phyloP scores from a whole-genome alignment of 2,888 invertebrate genomes.

The Eugnorisma glareosa region DNA sequence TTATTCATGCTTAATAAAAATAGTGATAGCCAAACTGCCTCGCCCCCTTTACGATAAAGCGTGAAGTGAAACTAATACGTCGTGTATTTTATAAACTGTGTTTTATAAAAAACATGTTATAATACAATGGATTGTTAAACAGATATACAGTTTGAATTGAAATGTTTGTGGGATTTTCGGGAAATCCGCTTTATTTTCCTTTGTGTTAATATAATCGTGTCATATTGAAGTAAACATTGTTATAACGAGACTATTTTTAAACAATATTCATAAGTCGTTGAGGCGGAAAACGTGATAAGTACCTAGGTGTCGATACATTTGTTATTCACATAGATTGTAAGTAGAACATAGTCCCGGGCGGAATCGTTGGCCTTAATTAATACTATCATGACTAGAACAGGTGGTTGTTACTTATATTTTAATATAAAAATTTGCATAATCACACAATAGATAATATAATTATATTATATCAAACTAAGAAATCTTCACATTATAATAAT shows the following conservation, averaged over 20 bases:
- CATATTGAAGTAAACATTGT: constrained; percentile 40
- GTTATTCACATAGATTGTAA: constrained; percentile 53
- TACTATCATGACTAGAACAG: constrained; percentile 63
- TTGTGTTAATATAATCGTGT: constrained; percentile 28
- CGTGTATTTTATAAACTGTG: constrained; percentile 54
- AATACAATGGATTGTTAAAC: constrained; percentile 47
- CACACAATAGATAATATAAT: constrained; percentile 58
- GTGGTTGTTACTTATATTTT: constrained; percentile 60
- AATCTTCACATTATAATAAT: constrained; percentile 62
- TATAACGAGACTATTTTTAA: constrained; percentile 52
- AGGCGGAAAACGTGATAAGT: constrained; percentile 70
- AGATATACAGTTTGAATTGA: constrained; percentile 30
- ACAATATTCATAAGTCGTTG: constrained; percentile 62
- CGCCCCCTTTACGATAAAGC: constrained; percentile 66
- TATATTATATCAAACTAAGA: constrained; percentile 59
- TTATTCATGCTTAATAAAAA: constrained; percentile 57
- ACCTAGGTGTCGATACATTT: constrained; percentile 63
- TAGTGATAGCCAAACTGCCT: constrained; percentile 60
- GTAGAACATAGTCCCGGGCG: constrained; percentile 50
- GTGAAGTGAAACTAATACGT: constrained; percentile 61
- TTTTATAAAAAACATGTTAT: constrained; percentile 56
- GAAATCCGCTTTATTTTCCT: constrained; percentile 36
- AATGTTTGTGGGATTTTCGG: constrained; percentile 45
- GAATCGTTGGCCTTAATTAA: constrained; percentile 55
- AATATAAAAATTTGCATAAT: constrained; percentile 66